Percentiles rank a stretch among this genome's conserved stretches.
Conservation (phyloP, 2,888 invertebrate species). For the Pharmacophagus antenor region DNA sequence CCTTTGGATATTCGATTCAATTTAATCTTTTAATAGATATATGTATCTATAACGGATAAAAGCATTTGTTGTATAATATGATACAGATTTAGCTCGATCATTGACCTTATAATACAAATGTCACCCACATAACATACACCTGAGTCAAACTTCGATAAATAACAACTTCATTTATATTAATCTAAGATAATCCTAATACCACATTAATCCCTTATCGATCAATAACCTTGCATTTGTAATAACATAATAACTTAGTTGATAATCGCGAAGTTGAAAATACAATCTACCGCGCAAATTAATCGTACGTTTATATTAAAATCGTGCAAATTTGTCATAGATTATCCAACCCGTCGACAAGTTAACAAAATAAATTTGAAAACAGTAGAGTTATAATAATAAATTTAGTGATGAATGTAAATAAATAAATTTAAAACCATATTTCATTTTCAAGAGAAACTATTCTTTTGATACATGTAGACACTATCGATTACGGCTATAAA, state of each 20-base stretch:
- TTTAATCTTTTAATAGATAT: conserved; percentile 35
- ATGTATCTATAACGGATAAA: conserved; percentile 23
- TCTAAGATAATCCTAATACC: background rate
- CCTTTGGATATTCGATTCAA: conserved; percentile 26
- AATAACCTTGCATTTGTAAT: conserved; percentile 35
- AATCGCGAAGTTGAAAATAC: background rate
- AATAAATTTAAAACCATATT: no score
- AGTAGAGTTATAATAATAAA: no score
- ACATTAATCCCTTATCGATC: conserved; percentile 33
- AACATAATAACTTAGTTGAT: conserved; percentile 1
- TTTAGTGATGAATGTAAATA: no score
- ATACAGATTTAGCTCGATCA: conserved; percentile 33
- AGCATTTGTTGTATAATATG: conserved; percentile 28
- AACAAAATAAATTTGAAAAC: no score
- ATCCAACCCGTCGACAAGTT: no score
- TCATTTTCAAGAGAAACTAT: no score
- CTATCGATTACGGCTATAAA: no score
- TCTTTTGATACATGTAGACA: no score
- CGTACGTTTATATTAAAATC: background rate
- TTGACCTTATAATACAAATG: conserved; percentile 37
- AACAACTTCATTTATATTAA: background rate
- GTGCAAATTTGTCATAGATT: background rate
- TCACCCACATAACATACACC: conserved; percentile 32
- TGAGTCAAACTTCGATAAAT: background rate
- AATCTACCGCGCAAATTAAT: no score